Conservation (phyloP, 1,140 invertebrate species). For the Macrosteles quadrilineatus region DNA sequence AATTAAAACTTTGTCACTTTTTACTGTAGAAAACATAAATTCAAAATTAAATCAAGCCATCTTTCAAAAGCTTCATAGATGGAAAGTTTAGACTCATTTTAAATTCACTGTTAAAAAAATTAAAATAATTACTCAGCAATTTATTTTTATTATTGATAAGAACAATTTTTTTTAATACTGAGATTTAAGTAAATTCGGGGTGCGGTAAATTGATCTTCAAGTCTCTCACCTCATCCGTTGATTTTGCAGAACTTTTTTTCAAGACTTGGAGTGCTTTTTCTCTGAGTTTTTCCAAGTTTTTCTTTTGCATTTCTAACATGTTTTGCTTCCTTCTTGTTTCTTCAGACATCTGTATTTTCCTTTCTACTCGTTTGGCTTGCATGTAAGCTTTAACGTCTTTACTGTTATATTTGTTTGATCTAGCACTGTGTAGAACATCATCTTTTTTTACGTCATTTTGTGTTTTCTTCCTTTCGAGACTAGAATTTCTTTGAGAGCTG, state of each 20-base stretch:
- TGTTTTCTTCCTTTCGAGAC: not conserved
- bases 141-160: no score
- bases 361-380: not conserved
- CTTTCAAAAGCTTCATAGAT: no score
- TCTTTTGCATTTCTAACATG: not conserved
- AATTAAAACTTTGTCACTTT: no score
- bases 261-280: conserved; percentile 4
- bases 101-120: no score
- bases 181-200: no score
- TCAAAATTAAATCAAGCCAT: no score
- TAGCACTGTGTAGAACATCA: conserved; percentile 8
- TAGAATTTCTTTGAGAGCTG: no score
- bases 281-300: conserved; percentile 15
- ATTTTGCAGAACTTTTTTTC: conserved; percentile 10
- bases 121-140: no score
- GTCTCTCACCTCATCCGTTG: conserved; percentile 5
- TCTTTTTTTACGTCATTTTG: not conserved
- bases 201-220: no score
- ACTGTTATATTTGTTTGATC: conserved; percentile 19
- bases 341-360: not conserved
- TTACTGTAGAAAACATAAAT: no score
- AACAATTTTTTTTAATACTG: no score
- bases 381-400: conserved; percentile 10
- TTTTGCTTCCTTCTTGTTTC: conserved; percentile 3
- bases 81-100: no score